Evolutionary conservation across 2,797 vertebrate species (phyloP), one percentile per base, ranked within the genome.

Genomic region (Artibeus jamaicensis): DNA sequence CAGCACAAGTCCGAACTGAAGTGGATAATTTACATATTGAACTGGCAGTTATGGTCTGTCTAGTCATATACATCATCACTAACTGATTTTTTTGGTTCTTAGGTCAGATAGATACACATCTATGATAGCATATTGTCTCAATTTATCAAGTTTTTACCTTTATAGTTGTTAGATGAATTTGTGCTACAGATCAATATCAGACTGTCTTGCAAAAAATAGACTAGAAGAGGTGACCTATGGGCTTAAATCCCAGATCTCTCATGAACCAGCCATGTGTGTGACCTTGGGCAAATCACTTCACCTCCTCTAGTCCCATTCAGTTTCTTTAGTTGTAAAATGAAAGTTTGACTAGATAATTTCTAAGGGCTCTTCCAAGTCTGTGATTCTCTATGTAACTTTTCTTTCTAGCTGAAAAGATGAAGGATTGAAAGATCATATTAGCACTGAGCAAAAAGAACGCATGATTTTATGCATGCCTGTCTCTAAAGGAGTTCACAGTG

Each of bases 381-480:
- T 88, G 74, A 94, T 95, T 95, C 77, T 95, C 85, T 94, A 29
- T 81, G 76, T 82, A 71, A 59, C 34, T 68, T 82, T 93, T 62
- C 62, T 93, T 93, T 79, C 71, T 70, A 83, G 53, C 42, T 68
- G 57, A 93, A 93, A 90, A 89, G 83, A 92, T 78, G 79, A 97
- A 94, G 68, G 59, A 46, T 44, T 53, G 48, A 92, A 89, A 73
- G 59, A 74, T 48, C 81, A 9, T 89, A 24, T 88, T 84, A 42
- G 37, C n/a, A 86, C 29, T 21, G 82, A 96, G 70, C 37, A 55
- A 73, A 77, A 94, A 91, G 50, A 89, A 88, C 22, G 32, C 70
- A 77, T 32, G 24, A 74, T 94, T 91, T 92, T 93, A n/a, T 70
- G 62, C 46, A 21, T 94, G 46, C 46, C n/a, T 82, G 16, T 26